Conservation (phyloP, 2,888 invertebrate genomes). For the Lycia hirtaria region DNA sequence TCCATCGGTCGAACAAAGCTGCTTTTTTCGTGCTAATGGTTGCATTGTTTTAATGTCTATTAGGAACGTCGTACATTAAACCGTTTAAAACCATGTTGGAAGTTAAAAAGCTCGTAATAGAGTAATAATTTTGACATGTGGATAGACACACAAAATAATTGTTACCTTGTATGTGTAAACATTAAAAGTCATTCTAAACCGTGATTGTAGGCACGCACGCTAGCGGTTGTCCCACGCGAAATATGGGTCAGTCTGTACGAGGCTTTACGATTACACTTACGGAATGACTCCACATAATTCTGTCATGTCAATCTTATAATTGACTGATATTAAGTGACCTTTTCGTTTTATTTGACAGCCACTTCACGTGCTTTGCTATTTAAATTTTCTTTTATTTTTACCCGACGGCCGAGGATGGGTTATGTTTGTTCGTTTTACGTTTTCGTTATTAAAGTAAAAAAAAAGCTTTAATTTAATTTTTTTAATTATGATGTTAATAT, state of each 20-base stretch:
- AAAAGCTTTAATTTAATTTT: too few species aligned
- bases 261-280: conserved; percentile 62
- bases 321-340: conserved; percentile 46
- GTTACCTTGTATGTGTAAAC: conserved; percentile 75
- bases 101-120: conserved; percentile 59
- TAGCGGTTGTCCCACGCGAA: conserved; percentile 44
- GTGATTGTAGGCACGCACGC: conserved; percentile 75
- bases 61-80: conserved; percentile 28
- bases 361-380: too few species aligned
- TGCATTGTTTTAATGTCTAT: conserved; percentile 31
- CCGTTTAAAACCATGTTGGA: conserved; percentile 45
- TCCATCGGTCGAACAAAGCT: conserved; percentile 32
- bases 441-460: too few species aligned
- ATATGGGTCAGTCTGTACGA: conserved; percentile 59
- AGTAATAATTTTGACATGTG: conserved; percentile 66
- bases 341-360: conserved; percentile 30
- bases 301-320: conserved; percentile 53
- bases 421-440: too few species aligned
- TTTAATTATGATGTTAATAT: too few species aligned
- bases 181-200: conserved; percentile 65
- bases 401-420: too few species aligned
- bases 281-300: conserved; percentile 60
- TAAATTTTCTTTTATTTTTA: too few species aligned
- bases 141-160: conserved; percentile 64
- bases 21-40: conserved; percentile 31